Evolutionary conservation across 2,797 vertebrate genomes (phyloP), one percentile per base, ranked within the genome.

Genomic region (Champsocephalus esox): DNA sequence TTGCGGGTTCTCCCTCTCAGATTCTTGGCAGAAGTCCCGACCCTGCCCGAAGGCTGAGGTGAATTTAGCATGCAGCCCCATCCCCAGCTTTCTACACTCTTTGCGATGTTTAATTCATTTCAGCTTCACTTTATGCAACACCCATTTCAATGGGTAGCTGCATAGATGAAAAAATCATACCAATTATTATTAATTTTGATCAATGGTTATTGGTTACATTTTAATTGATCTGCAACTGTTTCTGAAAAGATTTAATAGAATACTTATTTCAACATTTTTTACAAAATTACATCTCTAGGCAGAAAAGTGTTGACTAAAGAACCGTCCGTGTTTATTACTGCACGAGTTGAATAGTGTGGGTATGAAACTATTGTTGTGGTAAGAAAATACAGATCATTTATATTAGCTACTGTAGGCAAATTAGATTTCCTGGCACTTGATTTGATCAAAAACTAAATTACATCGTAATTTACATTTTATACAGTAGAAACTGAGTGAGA

Each of bases 381-480:
- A 95, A 92, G 90, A 93, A 80, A 93, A 92, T 97, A 97, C 96
- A 97, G 85, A 93, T 92, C 93, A 92, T 76, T 93, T 94, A 95
- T 87, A 90, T 89, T 92, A 88, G 86, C 78, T 34, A 38, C 34
- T 38, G 34, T 38, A 74, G 79, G 89, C 83, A 83, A 88, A 91
- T 91, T 87, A 80, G 70, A 87, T 78, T 90, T 82, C 83, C 83
- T 68, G 81, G 75, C 89, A 73, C 76, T 80, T 87, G 87, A 91
- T 90, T 86, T 80, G 82, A 90, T 90, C 84, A 79, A 70, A 77
- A 78, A 79, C 76, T 91, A 66, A 78, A 85, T 93, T 88, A 88
- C 88, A 92, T 77, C 19, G 57, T 75, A 62, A 89, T 87, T 89
- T 92, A 91, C 85, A 89, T 76, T 81, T 91, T 88, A 60, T 92